Conservation (phyloP, 2,888 invertebrate genomes). For the Eledone cirrhosa region DNA sequence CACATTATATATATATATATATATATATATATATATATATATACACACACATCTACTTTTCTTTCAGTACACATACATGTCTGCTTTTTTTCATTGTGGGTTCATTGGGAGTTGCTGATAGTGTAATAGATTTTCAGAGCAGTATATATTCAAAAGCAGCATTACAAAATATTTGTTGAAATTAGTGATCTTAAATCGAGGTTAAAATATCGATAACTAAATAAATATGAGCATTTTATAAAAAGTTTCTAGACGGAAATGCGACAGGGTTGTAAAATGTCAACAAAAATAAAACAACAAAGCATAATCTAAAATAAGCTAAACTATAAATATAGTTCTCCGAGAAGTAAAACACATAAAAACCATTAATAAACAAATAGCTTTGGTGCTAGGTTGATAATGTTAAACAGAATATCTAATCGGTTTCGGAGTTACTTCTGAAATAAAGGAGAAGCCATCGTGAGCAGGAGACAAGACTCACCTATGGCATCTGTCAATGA, state of each 20-base stretch:
- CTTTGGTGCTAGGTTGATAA: not conserved
- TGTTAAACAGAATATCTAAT: not conserved
- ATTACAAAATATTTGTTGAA: too few species aligned
- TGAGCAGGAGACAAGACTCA: not conserved
- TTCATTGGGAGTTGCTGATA: too few species aligned
- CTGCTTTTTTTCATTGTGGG: too few species aligned
- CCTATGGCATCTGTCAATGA: slow-evolving; percentile 21
- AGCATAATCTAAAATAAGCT: not conserved
- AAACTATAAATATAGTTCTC: not conserved
- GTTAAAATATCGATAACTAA: too few species aligned
- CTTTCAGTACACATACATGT: too few species aligned
- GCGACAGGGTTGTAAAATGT: not conserved
- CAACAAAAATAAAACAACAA: not conserved
- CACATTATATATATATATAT: too few species aligned
- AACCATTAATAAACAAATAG: not conserved
- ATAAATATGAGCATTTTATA: too few species aligned
- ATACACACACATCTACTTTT: too few species aligned
- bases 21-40: too few species aligned
- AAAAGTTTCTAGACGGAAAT: not conserved
- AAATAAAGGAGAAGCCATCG: not conserved
- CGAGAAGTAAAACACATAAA: not conserved
- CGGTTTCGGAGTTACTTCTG: not conserved
- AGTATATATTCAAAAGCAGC: too few species aligned
- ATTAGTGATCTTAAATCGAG: too few species aligned
- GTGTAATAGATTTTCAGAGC: too few species aligned